A percentile compares a stretch with the other conserved stretches of the same genome.
These are phyloP conservation scores for Pseudoips prasinana DNA, from an alignment of 2,888 invertebrate species.

Conservation along the genomic window DNA sequence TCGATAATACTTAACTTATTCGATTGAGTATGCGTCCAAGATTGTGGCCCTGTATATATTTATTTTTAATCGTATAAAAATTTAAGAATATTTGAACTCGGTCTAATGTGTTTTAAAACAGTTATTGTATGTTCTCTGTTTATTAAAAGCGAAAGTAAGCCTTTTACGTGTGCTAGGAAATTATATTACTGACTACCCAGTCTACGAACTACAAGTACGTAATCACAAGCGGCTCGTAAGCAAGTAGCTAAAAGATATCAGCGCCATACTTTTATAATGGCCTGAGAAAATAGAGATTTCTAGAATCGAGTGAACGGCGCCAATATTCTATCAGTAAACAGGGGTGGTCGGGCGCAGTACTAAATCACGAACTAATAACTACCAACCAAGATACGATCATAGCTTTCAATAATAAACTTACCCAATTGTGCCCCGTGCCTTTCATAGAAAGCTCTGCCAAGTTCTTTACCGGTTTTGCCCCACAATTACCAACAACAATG, in stretches of 20 bases:
- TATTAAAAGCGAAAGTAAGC: too few species aligned
- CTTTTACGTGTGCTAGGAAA: too few species aligned
- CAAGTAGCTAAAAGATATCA: slow-evolving; percentile 7
- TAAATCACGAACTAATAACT: slow-evolving; percentile 78
- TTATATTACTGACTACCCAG: too few species aligned
- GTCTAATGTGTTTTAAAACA: too few species aligned
- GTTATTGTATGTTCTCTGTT: too few species aligned
- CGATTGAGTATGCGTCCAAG: too few species aligned
- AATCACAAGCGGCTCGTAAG: too few species aligned
- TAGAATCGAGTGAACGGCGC: slow-evolving; percentile 33
- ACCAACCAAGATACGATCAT: slow-evolving; percentile 68
- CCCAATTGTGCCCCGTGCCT: slow-evolving; percentile 63
- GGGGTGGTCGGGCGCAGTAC: slow-evolving; percentile 64
- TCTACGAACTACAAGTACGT: too few species aligned
- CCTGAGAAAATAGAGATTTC: slow-evolving; percentile 36
- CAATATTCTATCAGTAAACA: slow-evolving; percentile 59
- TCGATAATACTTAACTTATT: too few species aligned
- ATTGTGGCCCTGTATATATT: too few species aligned
- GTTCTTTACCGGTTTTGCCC: slow-evolving; percentile 62
- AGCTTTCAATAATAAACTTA: slow-evolving; percentile 73
- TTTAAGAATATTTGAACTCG: too few species aligned
- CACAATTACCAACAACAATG: slow-evolving; percentile 67
- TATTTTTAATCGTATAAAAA: too few species aligned
- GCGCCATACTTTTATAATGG: slow-evolving; percentile 18
- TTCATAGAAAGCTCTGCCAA: slow-evolving; percentile 63